Evolutionary conservation across 2,113 vertebrate genomes (phyloP), one percentile per base, ranked within the genome.

Genomic region (Anoplopoma fimbria): DNA sequence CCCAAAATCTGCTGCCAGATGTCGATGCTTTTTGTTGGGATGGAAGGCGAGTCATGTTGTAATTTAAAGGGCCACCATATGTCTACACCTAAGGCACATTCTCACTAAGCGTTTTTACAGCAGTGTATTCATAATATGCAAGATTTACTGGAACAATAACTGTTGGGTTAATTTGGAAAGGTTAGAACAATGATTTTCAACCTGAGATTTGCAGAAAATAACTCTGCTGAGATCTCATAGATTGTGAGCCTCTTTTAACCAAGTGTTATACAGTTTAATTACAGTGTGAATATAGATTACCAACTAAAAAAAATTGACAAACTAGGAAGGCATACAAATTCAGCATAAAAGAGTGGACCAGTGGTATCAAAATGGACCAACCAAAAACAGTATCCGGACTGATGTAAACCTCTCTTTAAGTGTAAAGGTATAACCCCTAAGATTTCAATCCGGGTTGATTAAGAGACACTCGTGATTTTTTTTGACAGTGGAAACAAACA

Each of bases 1-100:
- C 42, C 29, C 25, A 21, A 73, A 65, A 69, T 47, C 68, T 15
- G 55, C 19, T 0, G 29, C 71, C 84, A 90, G 81, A 82, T 87
- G 81, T 82, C 83, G 36, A 21, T 0, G 9, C 65, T 71, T 27
- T 38, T 69, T 78, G 4, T 31, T 29, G 57, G n/a, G 12, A 60
- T 23, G 51, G 61, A 72, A 60, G 58, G 42, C 23, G 40, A 71
- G 53, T 69, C 69, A 55, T 0, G 27, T 31, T 63, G 62, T 77
- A 73, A 78, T 17, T 49, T 14, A 53, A 74, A 65, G 65, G 10
- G 25, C 57, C 19, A 21, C 36, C 77, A 81, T 79, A 79, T 78
- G 68, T 75, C 61, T 8, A 10, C 64, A 65, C 55, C 27, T 10
- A 5, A 45, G 69, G 10, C 79, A 5, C 63, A 40, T 55, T 65